These are phyloP conservation scores for Drosophila barbarae DNA, from an alignment of 2,888 invertebrate genomes.

Conservation along the genomic window DNA sequence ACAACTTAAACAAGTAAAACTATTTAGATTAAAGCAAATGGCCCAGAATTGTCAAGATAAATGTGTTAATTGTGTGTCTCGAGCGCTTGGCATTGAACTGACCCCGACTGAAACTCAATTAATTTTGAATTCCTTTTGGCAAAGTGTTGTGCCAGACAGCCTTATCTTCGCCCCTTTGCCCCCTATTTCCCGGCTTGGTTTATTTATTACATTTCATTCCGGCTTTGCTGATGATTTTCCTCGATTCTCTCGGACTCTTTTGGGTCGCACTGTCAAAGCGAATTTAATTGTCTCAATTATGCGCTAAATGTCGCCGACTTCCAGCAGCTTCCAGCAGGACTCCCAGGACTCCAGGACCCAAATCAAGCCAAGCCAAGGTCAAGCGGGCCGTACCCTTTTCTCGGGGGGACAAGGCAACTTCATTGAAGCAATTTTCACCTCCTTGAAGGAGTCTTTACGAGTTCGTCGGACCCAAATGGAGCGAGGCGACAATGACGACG, in stretches of 20 bases:
- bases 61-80: conserved; percentile 23
- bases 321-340: conserved; percentile 23
- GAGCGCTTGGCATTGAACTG: conserved; percentile 22
- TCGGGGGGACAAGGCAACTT: conserved; percentile 36
- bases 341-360: conserved; percentile 41
- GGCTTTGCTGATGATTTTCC: conserved; percentile 55
- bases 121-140: conserved; percentile 32
- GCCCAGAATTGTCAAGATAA: conserved; percentile 28
- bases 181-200: conserved; percentile 20
- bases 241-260: conserved; percentile 40
- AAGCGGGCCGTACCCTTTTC: conserved; percentile 16
- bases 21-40: conserved; percentile 22
- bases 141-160: conserved; percentile 24
- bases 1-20: conserved; percentile 5
- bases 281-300: conserved; percentile 74
- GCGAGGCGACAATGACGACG: conserved; percentile 29
- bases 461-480: conserved; percentile 25
- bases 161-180: neutral
- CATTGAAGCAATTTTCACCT: conserved; percentile 55
- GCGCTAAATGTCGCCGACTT: conserved; percentile 62
- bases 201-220: conserved; percentile 63
- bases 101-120: conserved; percentile 33
- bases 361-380: conserved; percentile 63
- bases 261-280: conserved; percentile 64
- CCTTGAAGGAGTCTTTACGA: conserved; percentile 20